Evolutionary conservation across 2,113 vertebrate species (phyloP).

Genomic region (Semnornis frantzii): DNA sequence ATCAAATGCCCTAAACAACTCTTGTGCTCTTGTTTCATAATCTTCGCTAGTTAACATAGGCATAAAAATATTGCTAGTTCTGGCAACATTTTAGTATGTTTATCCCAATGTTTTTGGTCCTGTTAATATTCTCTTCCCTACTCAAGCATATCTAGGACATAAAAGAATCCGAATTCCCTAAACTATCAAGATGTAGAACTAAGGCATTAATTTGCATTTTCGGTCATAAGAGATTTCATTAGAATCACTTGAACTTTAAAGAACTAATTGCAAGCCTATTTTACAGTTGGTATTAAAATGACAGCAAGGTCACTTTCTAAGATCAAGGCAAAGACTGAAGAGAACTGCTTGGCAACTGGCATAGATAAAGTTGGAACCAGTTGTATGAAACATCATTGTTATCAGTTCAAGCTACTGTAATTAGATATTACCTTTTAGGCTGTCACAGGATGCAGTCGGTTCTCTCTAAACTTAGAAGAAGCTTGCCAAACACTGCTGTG

Average conservation of each 20-base stretch:
- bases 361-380: conserved; percentile 7
- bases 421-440: conserved; percentile 23
- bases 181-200: conserved; percentile 1
- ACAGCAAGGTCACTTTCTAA: conserved; percentile 46
- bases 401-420: not conserved
- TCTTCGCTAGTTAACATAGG: not conserved
- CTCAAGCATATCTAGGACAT: not conserved
- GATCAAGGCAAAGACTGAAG: conserved; percentile 52
- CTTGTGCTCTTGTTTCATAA: not conserved
- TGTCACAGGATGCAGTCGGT: not conserved
- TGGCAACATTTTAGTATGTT: not conserved
- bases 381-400: conserved; percentile 21
- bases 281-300: conserved; percentile 36
- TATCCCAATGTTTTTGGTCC: not conserved
- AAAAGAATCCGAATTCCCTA: not conserved
- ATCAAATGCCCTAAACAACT: not conserved
- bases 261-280: conserved; percentile 51
- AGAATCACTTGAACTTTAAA: conserved; percentile 59
- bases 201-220: conserved; percentile 56
- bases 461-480: not conserved
- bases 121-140: not conserved
- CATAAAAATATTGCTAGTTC: not conserved
- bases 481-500: not conserved
- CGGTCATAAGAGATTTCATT: conserved; percentile 52
- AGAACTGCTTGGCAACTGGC: conserved; percentile 7